These are phyloP conservation scores for Drosophila mulleri DNA, from an alignment of 2,888 invertebrate genomes.

Conservation along the genomic window DNA sequence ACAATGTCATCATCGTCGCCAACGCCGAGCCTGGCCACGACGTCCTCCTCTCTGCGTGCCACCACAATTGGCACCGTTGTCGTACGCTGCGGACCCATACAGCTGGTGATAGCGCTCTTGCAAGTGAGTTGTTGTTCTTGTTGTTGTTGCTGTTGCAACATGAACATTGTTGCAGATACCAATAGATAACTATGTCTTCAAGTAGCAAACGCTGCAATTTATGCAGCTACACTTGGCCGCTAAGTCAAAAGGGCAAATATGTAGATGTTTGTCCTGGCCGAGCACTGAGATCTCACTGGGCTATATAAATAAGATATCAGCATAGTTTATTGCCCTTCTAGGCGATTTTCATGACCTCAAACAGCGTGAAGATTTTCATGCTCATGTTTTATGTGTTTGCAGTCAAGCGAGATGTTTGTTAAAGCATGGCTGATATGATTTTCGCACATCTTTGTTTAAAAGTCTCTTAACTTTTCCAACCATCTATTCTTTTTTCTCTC, in stretches of 20 bases:
- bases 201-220: slow-evolving; percentile 34
- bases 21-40: slow-evolving; percentile 74
- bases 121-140: slow-evolving; percentile 88
- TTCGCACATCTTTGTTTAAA: not conserved
- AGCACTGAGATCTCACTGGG: not conserved
- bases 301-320: slow-evolving; percentile 2
- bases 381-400: not conserved
- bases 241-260: slow-evolving; percentile 33
- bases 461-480: not conserved
- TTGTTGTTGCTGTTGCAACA: slow-evolving; percentile 21
- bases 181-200: slow-evolving; percentile 39
- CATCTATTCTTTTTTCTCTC: not conserved
- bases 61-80: slow-evolving; percentile 96
- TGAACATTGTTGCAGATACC: slow-evolving; percentile 45
- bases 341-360: slow-evolving; percentile 8
- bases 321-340: slow-evolving; percentile 1
- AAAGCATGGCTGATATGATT: not conserved
- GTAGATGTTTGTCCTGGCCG: slow-evolving; percentile 21
- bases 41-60: slow-evolving; percentile 85
- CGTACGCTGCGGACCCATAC: slow-evolving; percentile 93
- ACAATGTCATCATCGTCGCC: slow-evolving; percentile 83
- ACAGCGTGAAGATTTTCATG: slow-evolving; percentile 1
- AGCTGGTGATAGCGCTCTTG: slow-evolving; percentile 94
- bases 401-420: not conserved
- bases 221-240: slow-evolving; percentile 33